A percentile compares a stretch with the other conserved stretches of the same genome.
These are phyloP conservation scores for Dryobotodes eremita DNA, from an alignment of 2,888 invertebrate genomes.

Conservation along the genomic window DNA sequence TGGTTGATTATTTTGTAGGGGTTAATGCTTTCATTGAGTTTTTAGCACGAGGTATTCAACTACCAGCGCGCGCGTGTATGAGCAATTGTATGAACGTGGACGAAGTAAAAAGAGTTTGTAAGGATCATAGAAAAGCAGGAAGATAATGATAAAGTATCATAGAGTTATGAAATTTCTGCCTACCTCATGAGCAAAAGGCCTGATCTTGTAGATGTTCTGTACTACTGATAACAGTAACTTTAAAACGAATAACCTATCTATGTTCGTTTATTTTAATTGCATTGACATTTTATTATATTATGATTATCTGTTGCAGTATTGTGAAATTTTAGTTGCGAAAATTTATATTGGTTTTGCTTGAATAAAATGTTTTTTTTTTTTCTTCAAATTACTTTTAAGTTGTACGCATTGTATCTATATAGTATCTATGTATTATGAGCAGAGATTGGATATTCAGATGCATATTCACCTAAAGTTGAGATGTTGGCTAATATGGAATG, in stretches of 20 bases:
- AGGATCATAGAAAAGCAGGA: not conserved
- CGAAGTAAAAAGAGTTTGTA: not conserved
- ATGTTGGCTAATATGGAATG: too few species aligned
- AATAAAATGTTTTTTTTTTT: too few species aligned
- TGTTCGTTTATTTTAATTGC: too few species aligned
- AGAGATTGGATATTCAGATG: too few species aligned
- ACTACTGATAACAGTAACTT: not conserved
- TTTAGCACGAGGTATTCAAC: not conserved
- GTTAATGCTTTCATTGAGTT: not conserved
- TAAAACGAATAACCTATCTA: not conserved
- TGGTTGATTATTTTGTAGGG: not conserved
- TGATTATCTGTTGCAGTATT: too few species aligned
- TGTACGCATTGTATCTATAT: not conserved
- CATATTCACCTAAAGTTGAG: too few species aligned
- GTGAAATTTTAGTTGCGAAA: too few species aligned
- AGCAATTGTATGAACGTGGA: not conserved
- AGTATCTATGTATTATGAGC: not conserved
- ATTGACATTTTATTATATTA: too few species aligned
- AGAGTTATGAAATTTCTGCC: not conserved
- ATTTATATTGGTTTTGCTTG: too few species aligned
- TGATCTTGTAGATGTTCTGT: not conserved
- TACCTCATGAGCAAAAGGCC: not conserved
- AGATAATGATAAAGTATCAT: not conserved
- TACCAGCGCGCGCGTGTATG: not conserved
- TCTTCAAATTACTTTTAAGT: not conserved